Evolutionary conservation across 2,888 invertebrate species (phyloP).

Genomic region (Idaea straminata): DNA sequence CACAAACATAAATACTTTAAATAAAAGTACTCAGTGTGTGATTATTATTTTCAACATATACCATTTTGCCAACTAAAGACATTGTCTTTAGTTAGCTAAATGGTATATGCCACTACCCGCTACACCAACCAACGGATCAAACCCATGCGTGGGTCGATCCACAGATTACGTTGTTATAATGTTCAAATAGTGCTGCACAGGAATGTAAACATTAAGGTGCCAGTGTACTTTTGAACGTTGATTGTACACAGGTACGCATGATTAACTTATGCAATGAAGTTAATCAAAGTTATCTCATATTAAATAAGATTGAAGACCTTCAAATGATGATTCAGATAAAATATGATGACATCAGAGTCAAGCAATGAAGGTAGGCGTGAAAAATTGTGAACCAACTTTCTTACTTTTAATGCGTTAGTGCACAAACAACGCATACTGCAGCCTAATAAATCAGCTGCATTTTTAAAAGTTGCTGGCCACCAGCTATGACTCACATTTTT

Average conservation of each 20-base stretch:
- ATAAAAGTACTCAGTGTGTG: too few species aligned
- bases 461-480: slow-evolving; percentile 65
- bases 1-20: too few species aligned
- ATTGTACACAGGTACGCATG: not conserved
- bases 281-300: not conserved
- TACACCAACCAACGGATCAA: too few species aligned
- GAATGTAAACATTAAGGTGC: too few species aligned
- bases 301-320: slow-evolving; percentile 40
- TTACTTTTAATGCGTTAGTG: slow-evolving; percentile 2
- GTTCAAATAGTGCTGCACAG: too few species aligned
- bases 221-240: too few species aligned
- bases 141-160: too few species aligned
- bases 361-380: slow-evolving; percentile 31
- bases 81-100: too few species aligned
- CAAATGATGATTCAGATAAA: slow-evolving; percentile 53
- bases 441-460: slow-evolving; percentile 55
- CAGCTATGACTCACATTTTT: slow-evolving; percentile 68
- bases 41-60: too few species aligned
- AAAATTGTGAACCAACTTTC: slow-evolving; percentile 7
- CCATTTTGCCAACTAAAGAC: too few species aligned
- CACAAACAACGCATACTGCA: slow-evolving; percentile 13
- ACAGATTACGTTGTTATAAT: too few species aligned
- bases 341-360: slow-evolving; percentile 39
- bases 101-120: too few species aligned
- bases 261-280: not conserved